Percentiles rank a stretch among this genome's conserved stretches.
phyloP scores from a whole-genome alignment of 1,140 invertebrate species.

The Solenopsis invicta region DNA sequence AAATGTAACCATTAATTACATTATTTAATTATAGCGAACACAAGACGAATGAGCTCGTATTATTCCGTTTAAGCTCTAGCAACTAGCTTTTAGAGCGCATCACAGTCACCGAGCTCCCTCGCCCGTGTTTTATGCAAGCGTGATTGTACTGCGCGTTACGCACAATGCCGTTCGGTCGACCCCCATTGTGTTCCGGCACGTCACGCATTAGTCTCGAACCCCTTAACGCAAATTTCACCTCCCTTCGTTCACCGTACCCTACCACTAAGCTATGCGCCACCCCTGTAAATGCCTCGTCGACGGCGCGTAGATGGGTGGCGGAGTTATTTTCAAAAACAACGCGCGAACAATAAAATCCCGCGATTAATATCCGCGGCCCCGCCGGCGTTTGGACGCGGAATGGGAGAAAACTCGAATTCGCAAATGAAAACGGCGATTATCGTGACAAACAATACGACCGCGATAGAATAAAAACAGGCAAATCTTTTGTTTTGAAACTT shows the following conservation, averaged over 20 bases:
- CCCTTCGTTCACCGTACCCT: conserved; percentile 43
- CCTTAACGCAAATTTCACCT: conserved; percentile 68
- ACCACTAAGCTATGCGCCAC: background rate
- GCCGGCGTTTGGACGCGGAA: background rate
- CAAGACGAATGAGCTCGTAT: background rate
- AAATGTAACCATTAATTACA: background rate
- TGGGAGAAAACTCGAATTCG: background rate
- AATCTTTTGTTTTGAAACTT: background rate
- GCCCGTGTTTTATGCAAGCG: background rate
- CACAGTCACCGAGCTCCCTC: background rate
- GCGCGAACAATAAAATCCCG: conserved; percentile 21
- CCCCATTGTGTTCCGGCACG: conserved; percentile 47
- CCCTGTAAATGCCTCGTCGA: conserved; percentile 19
- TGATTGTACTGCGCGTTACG: conserved; percentile 30
- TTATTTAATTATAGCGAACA: background rate
- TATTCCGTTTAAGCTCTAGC: background rate
- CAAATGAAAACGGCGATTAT: conserved; percentile 15
- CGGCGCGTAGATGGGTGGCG: conserved; percentile 17
- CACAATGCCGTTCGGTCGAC: conserved; percentile 57
- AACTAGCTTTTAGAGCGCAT: background rate
- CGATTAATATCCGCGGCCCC: conserved; percentile 32
- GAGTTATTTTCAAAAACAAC: conserved; percentile 54
- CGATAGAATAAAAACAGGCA: background rate
- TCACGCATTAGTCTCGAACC: conserved; percentile 59
- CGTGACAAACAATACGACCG: background rate